These are phyloP conservation scores for Aradophagus sp. DNA, from an alignment of 1,140 invertebrate genomes.

Conservation along the genomic window DNA sequence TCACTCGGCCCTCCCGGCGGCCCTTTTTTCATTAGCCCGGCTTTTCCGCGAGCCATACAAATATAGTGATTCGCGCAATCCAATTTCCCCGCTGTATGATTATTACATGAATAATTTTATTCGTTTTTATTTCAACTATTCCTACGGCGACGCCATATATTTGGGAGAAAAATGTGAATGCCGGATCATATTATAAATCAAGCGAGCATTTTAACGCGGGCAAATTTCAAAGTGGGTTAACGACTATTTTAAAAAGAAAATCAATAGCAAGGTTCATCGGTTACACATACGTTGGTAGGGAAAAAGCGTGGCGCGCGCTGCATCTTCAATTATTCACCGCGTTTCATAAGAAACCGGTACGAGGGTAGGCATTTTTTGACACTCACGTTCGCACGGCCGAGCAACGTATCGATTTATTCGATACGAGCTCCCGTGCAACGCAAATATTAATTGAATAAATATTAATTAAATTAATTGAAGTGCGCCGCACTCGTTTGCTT, in stretches of 20 bases:
- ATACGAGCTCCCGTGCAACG: conserved; percentile 1
- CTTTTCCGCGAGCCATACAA: conserved; percentile 20
- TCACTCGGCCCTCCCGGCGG: conserved; percentile 13
- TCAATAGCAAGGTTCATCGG: conserved; percentile 43
- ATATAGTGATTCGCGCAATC: conserved; percentile 42
- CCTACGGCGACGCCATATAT: conserved; percentile 26
- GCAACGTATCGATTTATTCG: conserved; percentile 6
- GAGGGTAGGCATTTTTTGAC: not conserved
- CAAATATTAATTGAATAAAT: conserved; percentile 3
- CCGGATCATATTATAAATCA: conserved; percentile 46
- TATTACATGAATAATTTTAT: conserved; percentile 48
- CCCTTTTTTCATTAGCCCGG: conserved; percentile 30
- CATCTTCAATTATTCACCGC: conserved; percentile 27
- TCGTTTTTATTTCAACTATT: conserved; percentile 41
- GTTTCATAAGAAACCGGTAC: not conserved
- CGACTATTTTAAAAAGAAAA: conserved; percentile 53
- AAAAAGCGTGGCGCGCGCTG: conserved; percentile 2
- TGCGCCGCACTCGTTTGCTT: not conserved
- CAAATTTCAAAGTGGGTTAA: conserved; percentile 54
- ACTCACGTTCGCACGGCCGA: not conserved
- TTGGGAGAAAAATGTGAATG: conserved; percentile 40
- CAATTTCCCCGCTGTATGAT: conserved; percentile 32
- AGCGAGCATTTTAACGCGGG: conserved; percentile 47
- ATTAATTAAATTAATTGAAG: conserved; percentile 1
- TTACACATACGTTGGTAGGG: conserved; percentile 43